Evolutionary conservation across 1,140 invertebrate genomes (phyloP).

Genomic region (Manduca sexta): DNA sequence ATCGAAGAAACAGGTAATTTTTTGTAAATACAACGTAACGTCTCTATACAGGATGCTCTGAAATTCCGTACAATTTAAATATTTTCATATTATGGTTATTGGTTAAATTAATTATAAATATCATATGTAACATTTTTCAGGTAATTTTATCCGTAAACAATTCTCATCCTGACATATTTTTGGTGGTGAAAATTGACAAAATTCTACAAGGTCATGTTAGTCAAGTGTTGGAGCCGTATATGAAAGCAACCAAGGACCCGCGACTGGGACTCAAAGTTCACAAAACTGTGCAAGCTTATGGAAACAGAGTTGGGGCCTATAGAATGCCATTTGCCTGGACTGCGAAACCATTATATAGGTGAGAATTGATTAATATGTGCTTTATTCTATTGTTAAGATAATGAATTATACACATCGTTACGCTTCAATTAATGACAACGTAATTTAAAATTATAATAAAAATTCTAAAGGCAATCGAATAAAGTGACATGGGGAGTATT

Average conservation of each 20-base stretch:
- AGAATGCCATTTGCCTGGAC: constrained; percentile 98
- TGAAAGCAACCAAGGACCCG: constrained; percentile 84
- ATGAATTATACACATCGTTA: too few species aligned
- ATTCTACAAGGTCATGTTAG: constrained; percentile 91
- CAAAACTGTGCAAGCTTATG: constrained; percentile 86
- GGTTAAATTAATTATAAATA: too few species aligned
- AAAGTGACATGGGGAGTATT: background rate
- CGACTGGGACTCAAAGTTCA: constrained; percentile 87
- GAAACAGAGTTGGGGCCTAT: constrained; percentile 89
- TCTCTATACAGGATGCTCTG: too few species aligned
- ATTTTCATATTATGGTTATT: too few species aligned
- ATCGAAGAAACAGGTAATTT: constrained; percentile 63
- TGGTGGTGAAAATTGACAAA: constrained; percentile 94
- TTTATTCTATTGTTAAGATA: background rate
- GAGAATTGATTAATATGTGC: constrained; percentile 11
- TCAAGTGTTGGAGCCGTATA: constrained; percentile 91
- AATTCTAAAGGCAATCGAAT: background rate
- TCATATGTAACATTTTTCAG: too few species aligned
- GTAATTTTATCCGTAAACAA: constrained; percentile 88
- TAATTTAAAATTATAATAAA: background rate
- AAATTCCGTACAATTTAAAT: too few species aligned
- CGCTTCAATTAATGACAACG: background rate
- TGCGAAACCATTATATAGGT: constrained; percentile 86
- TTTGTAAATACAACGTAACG: too few species aligned
- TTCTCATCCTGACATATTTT: constrained; percentile 89